These are phyloP conservation scores for Caenorhabditis inopinata DNA, from an alignment of 1,140 invertebrate species.

Conservation along the genomic window DNA sequence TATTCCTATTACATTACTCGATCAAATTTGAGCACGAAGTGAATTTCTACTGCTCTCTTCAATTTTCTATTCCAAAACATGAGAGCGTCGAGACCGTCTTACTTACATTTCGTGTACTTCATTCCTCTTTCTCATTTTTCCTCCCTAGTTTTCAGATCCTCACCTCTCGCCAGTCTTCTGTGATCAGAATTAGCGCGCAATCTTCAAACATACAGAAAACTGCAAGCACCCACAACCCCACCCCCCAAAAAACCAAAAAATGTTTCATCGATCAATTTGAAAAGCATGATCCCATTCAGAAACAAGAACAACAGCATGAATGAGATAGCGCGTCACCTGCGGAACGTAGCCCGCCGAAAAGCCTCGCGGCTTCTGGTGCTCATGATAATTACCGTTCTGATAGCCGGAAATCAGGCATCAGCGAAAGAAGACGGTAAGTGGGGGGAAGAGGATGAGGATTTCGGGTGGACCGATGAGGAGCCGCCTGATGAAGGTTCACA, in stretches of 20 bases:
- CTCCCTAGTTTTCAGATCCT: not conserved
- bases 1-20: no score
- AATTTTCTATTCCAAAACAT: no score
- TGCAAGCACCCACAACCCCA: no score
- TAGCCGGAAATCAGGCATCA: not conserved
- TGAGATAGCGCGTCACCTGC: not conserved
- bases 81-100: no score
- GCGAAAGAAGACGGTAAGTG: slow-evolving; percentile 24
- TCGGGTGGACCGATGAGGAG: slow-evolving; percentile 7
- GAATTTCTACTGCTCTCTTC: no score
- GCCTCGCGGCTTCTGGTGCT: not conserved
- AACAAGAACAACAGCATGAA: not conserved
- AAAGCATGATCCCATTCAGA: not conserved
- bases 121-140: not conserved
- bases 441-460: slow-evolving; percentile 31
- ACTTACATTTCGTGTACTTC: not conserved
- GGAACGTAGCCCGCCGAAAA: slow-evolving; percentile 14
- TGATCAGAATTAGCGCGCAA: not conserved
- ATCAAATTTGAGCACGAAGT: no score
- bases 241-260: not conserved
- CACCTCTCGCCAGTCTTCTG: slow-evolving; percentile 4
- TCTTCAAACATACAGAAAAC: not conserved
- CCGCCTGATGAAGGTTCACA: not conserved
- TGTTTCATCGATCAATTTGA: not conserved
- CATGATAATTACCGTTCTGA: slow-evolving; percentile 2